Percentiles rank a stretch among this genome's conserved stretches.
Conservation (phyloP, 2,888 invertebrate genomes). For the Achlya flavicornis region DNA sequence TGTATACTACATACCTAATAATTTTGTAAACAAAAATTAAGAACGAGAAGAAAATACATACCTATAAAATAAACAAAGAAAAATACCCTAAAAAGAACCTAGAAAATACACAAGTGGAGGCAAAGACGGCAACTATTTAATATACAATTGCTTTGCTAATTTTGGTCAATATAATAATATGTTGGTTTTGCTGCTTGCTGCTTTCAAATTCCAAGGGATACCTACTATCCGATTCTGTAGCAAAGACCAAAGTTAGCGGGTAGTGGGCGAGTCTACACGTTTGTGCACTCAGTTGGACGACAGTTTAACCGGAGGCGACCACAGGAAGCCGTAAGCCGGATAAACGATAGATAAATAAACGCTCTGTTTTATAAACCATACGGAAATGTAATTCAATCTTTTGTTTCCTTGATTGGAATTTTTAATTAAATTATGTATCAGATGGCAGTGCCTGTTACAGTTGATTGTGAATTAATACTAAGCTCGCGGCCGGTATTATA, state of each 20-base stretch:
- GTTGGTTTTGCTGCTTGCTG: background rate
- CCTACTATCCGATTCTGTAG: slow-evolving; percentile 25
- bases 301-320: slow-evolving; percentile 13
- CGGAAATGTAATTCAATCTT: background rate
- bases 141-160: background rate
- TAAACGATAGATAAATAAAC: slow-evolving; percentile 12
- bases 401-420: background rate
- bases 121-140: too few species aligned
- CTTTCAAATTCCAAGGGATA: slow-evolving; percentile 22
- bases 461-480: background rate
- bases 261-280: slow-evolving; percentile 38
- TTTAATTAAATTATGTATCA: background rate
- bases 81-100: too few species aligned
- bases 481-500: background rate
- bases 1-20: too few species aligned
- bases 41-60: too few species aligned
- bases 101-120: too few species aligned
- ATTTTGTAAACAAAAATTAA: too few species aligned
- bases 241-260: slow-evolving; percentile 28
- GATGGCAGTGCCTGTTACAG: too few species aligned
- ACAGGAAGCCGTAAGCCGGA: slow-evolving; percentile 9
- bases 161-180: background rate
- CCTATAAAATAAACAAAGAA: too few species aligned
- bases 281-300: slow-evolving; percentile 30
- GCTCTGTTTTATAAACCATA: background rate